Conservation (phyloP, 2,113 vertebrate species). For the Scomber scombrus region DNA sequence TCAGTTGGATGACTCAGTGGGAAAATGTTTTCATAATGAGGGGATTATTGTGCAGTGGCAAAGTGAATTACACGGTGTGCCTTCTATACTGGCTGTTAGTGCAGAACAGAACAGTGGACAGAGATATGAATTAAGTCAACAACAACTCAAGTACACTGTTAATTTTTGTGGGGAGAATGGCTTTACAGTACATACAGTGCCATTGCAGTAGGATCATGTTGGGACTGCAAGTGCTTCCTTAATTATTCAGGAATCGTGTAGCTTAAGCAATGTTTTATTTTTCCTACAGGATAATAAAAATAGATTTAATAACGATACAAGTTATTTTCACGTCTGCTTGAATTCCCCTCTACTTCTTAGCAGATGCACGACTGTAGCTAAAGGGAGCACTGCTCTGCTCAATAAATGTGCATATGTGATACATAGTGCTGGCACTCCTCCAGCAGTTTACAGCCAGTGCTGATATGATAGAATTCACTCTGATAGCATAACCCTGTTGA, state of each 20-base stretch:
- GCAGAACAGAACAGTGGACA: constrained; percentile 49
- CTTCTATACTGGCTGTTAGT: constrained; percentile 40
- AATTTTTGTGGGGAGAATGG: neutral
- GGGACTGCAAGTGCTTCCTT: neutral
- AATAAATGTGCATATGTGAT: constrained; percentile 60
- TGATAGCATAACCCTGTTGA: constrained; percentile 55
- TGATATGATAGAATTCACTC: constrained; percentile 64
- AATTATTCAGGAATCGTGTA: neutral
- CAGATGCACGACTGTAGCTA: constrained; percentile 41
- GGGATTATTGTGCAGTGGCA: constrained; percentile 69
- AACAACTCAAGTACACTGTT: constrained; percentile 17
- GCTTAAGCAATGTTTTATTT: neutral
- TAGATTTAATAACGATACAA: neutral
- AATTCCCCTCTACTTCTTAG: constrained; percentile 27
- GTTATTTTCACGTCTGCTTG: constrained; percentile 22
- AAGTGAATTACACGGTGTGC: constrained; percentile 67
- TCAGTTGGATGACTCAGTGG: constrained; percentile 58
- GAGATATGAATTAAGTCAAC: constrained; percentile 46
- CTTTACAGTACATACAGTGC: constrained; percentile 15
- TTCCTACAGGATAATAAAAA: neutral
- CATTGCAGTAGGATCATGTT: neutral
- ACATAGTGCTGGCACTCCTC: constrained; percentile 31
- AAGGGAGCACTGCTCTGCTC: constrained; percentile 39
- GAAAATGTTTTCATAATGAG: constrained; percentile 68
- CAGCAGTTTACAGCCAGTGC: constrained; percentile 42